A percentile compares a stretch with the other conserved stretches of the same genome.
Evolutionary conservation across 2,797 vertebrate genomes (phyloP).

Genomic region (Gambusia yucatana): DNA sequence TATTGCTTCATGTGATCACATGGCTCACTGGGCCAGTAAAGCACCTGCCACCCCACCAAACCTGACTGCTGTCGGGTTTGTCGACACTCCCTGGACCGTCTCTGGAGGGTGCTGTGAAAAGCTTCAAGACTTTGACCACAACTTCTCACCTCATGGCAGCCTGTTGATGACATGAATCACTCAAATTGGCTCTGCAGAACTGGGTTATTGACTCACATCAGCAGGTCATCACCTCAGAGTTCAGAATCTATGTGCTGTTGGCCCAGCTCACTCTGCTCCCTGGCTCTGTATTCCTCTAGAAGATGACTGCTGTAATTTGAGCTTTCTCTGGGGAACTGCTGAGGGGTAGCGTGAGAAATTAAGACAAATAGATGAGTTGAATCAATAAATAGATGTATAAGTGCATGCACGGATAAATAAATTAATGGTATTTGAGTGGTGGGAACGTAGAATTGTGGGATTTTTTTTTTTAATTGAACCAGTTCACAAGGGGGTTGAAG

Average conservation of each 20-base stretch:
- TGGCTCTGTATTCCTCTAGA: conserved; percentile 23
- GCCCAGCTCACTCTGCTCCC: conserved; percentile 38
- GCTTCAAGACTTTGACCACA: conserved; percentile 23
- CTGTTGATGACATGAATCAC: conserved; percentile 12
- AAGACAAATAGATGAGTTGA: conserved; percentile 63
- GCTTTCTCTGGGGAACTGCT: conserved; percentile 36
- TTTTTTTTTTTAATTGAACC: conserved; percentile 45
- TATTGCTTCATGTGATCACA: conserved; percentile 44
- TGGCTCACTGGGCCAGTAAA: conserved; percentile 69
- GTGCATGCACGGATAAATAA: conserved; percentile 75
- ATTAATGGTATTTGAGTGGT: conserved; percentile 66
- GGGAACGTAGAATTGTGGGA: conserved; percentile 79
- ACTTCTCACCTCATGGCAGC: conserved; percentile 7
- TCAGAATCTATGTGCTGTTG: conserved; percentile 49
- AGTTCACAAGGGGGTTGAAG: conserved; percentile 66
- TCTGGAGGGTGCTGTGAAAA: conserved; percentile 30
- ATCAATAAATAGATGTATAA: conserved; percentile 78
- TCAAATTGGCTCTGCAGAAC: conserved; percentile 22
- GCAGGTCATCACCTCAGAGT: conserved; percentile 61
- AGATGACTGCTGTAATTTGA: conserved; percentile 45
- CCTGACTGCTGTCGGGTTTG: conserved; percentile 51
- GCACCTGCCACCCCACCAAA: conserved; percentile 47
- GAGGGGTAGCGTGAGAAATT: conserved; percentile 70
- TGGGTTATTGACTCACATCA: conserved; percentile 32
- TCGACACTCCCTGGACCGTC: conserved; percentile 31